Conservation (phyloP, 2,113 vertebrate genomes). For the Pholis gunnellus region DNA sequence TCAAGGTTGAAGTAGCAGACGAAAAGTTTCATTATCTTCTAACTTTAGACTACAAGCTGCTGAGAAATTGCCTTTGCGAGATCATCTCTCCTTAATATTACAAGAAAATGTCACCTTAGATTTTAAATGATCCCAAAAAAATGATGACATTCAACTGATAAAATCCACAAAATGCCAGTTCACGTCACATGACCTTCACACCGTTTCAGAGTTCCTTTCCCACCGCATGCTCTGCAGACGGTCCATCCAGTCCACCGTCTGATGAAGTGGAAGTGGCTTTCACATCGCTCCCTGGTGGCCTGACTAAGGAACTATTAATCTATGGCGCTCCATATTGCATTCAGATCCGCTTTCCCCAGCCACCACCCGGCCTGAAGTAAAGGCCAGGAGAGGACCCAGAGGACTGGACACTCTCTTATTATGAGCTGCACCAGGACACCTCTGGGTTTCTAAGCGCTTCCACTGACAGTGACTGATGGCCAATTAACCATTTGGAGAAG, state of each 20-base stretch:
- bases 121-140: not conserved
- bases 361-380: conserved; percentile 74
- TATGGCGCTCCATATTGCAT: conserved; percentile 79
- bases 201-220: conserved; percentile 36
- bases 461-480: conserved; percentile 84
- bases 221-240: conserved; percentile 22
- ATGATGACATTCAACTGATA: conserved; percentile 7
- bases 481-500: conserved; percentile 84
- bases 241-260: conserved; percentile 56
- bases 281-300: conserved; percentile 81
- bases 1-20: conserved; percentile 57
- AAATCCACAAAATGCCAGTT: conserved; percentile 14
- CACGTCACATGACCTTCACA: conserved; percentile 59
- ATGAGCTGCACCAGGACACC: conserved; percentile 82
- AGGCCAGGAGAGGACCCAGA: conserved; percentile 77
- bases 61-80: not conserved
- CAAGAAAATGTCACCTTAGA: not conserved
- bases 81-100: not conserved
- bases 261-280: conserved; percentile 79
- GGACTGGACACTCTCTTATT: conserved; percentile 78
- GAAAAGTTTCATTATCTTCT: conserved; percentile 32
- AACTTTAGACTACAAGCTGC: conserved; percentile 9
- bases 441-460: conserved; percentile 80
- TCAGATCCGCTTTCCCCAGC: conserved; percentile 76
- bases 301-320: conserved; percentile 81